Conservation (phyloP, 2,797 vertebrate species). For the Typhlichthys eigenmanni region DNA sequence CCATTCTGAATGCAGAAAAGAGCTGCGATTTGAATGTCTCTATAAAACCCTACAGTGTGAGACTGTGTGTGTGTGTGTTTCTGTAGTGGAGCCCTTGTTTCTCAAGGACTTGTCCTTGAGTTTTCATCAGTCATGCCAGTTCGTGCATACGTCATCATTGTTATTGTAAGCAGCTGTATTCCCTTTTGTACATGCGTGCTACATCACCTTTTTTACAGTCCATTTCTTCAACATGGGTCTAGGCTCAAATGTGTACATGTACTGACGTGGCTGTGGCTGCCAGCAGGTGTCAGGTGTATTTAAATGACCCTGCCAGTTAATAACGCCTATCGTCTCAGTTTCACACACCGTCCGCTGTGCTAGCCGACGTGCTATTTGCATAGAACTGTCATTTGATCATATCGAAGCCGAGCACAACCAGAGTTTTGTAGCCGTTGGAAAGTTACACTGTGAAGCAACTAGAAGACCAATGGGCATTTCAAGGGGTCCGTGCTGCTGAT, state of each 20-base stretch:
- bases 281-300: slow-evolving; percentile 22
- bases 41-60: not conserved
- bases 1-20: too few relatives aligned
- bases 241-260: not conserved
- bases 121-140: not conserved
- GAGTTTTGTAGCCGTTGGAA: slow-evolving; percentile 14
- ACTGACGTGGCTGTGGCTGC: not conserved
- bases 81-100: not conserved
- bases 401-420: slow-evolving; percentile 30
- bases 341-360: slow-evolving; percentile 32
- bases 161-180: not conserved
- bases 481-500: slow-evolving; percentile 17
- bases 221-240: too few relatives aligned
- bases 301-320: slow-evolving; percentile 22
- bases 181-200: too few relatives aligned
- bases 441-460: slow-evolving; percentile 17
- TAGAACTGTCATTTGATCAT: slow-evolving; percentile 32
- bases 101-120: not conserved
- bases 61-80: not conserved
- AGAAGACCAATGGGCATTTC: slow-evolving; percentile 2
- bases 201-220: too few relatives aligned
- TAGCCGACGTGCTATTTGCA: slow-evolving; percentile 50
- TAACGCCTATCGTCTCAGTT: slow-evolving; percentile 31
- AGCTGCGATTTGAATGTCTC: too few relatives aligned
- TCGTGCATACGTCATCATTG: slow-evolving; percentile 1